Conservation (phyloP, 2,888 invertebrate species). For the Parochlus steinenii region DNA sequence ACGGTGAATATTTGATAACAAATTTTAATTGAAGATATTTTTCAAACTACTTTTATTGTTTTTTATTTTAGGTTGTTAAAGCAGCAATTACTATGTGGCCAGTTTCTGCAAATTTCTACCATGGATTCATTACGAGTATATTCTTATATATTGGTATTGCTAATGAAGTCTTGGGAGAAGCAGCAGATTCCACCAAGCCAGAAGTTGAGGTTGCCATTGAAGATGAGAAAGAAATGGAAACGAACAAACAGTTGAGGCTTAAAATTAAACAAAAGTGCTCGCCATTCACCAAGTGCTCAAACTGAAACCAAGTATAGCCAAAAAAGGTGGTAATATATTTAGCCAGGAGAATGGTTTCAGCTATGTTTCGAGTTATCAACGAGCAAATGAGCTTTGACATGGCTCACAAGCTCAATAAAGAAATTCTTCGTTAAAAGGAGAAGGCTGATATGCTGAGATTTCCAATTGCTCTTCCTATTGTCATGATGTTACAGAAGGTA, state of each 20-base stretch:
- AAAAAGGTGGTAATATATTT: constrained; percentile 54
- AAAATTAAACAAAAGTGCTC: constrained; percentile 21
- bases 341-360: constrained; percentile 56
- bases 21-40: constrained; percentile 68
- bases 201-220: constrained; percentile 27
- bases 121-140: constrained; percentile 77
- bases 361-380: constrained; percentile 54
- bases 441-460: constrained; percentile 79
- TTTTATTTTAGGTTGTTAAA: constrained; percentile 70
- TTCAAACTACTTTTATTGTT: constrained; percentile 69
- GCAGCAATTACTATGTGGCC: constrained; percentile 41
- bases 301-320: constrained; percentile 55
- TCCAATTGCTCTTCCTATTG: constrained; percentile 82
- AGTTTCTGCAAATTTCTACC: constrained; percentile 49
- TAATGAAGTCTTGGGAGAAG: too few species aligned
- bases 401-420: constrained; percentile 63
- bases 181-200: constrained; percentile 16
- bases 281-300: constrained; percentile 31
- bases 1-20: too few species aligned
- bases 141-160: constrained; percentile 69
- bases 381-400: constrained; percentile 54
- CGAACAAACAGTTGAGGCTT: constrained; percentile 24
- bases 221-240: constrained; percentile 29
- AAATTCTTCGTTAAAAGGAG: constrained; percentile 42
- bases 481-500: constrained; percentile 76